Evolutionary conservation across 2,113 vertebrate species (phyloP), one percentile per base, ranked within the genome.

Genomic region (Progne subis): DNA sequence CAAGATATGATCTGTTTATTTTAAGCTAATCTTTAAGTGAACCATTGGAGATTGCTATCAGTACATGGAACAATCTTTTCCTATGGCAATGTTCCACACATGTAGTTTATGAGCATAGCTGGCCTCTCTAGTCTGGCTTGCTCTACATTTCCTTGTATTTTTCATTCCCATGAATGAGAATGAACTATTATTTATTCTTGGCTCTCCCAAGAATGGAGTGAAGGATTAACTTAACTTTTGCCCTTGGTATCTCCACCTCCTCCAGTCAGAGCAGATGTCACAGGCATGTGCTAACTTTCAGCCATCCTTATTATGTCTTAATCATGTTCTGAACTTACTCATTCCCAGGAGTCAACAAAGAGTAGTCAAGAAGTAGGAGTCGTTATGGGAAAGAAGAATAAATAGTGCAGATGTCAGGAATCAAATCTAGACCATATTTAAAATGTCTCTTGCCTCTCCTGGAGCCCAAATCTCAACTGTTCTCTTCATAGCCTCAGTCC

Each of bases 361-460:
- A 83, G 87, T 61, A 95, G 87, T 55, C 5, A 41, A 93, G 88
- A 28, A 81, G 90, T 47, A 88, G 71, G 31, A 94, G 29, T 47
- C 86, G 59, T 90, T 95, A 85, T 88, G 87, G 75, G 90, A 93
- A 90, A 94, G 65, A 94, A 74, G 92, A 92, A 91, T 72, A 80
- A 95, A 76, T 50, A 90, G 16, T 49, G 41, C 87, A 93, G 86
- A 96, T 94, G 90, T 92, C 47, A 81, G 59, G 47, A 92, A 84
- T 69, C 84, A 94, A 86, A 81, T 37, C 24, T 74, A 72, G 34
- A 52, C 57, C 59, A 37, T 50, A 41, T 83, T 91, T 82, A n/a
- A 94, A 85, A 74, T 41, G 18, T 39, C 5, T 53, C 26, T 72
- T 46, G 43, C 46, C 21, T 85, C 59, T 82, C 52, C 28, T 72